Conservation (phyloP, 2,888 invertebrate species). For the Ctena decussata region DNA sequence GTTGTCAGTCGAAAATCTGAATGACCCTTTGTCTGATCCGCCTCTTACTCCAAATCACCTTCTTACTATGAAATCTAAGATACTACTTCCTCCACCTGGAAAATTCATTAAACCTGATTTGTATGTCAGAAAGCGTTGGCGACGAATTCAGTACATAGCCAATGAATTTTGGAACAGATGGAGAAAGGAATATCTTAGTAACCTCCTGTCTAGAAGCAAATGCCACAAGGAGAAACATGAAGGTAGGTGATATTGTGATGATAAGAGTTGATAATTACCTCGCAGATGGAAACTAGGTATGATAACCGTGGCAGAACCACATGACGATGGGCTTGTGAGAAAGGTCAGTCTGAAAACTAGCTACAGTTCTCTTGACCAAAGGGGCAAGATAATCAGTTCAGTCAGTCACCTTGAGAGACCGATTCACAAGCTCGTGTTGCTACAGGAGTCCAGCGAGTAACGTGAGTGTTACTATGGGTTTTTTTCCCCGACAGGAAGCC, state of each 20-base stretch:
- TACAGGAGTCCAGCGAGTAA: slow-evolving; percentile 30
- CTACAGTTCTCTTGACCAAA: not conserved
- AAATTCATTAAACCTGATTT: slow-evolving; percentile 53
- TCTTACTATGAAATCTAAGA: not conserved
- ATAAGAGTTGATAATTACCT: slow-evolving; percentile 53
- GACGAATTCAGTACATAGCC: slow-evolving; percentile 57
- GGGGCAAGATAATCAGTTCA: slow-evolving; percentile 16
- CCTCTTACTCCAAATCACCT: not conserved
- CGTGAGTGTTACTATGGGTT: not conserved
- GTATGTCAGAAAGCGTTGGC: slow-evolving; percentile 61
- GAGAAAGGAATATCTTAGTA: slow-evolving; percentile 59
- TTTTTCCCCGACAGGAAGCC: not conserved
- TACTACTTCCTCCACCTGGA: slow-evolving; percentile 59
- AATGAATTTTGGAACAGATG: slow-evolving; percentile 69
- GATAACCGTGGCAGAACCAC: slow-evolving; percentile 10
- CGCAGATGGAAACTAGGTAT: slow-evolving; percentile 52
- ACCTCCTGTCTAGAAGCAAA: slow-evolving; percentile 46
- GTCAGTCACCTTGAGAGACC: slow-evolving; percentile 47
- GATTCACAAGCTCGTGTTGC: slow-evolving; percentile 59
- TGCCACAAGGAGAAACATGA: slow-evolving; percentile 46
- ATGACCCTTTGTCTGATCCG: not conserved
- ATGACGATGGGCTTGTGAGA: slow-evolving; percentile 51
- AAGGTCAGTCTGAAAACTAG: slow-evolving; percentile 43
- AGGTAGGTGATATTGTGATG: slow-evolving; percentile 63
- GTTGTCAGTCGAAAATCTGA: not conserved